Conservation (phyloP, 1,140 invertebrate genomes). For the Marisa cornuarietis region DNA sequence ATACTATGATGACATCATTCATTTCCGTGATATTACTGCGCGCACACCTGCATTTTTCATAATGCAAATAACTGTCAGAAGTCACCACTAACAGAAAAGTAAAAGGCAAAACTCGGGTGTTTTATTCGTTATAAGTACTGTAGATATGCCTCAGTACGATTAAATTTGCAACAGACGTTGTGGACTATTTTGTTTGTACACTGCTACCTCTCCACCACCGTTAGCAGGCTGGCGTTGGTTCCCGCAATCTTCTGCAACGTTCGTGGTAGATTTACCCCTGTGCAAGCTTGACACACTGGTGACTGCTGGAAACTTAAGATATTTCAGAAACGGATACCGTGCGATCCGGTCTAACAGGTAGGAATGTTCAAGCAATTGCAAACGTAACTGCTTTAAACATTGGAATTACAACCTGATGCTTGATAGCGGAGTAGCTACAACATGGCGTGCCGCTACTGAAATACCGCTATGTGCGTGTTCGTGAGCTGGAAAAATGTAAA, state of each 20-base stretch:
- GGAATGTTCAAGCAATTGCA: constrained; percentile 12
- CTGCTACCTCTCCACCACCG: constrained; percentile 23
- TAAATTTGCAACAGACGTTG: constrained; percentile 15
- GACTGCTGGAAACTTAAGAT: constrained; percentile 19
- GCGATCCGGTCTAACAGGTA: constrained; percentile 31
- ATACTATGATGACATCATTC: constrained; percentile 29
- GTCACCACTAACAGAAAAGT: no score
- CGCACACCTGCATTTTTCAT: constrained; percentile 17
- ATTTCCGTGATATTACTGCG: constrained; percentile 23
- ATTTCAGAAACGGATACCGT: constrained; percentile 15
- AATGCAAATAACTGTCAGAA: no score
- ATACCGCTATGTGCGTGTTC: constrained; percentile 5
- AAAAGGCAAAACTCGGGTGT: no score
- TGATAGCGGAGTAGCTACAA: constrained; percentile 31
- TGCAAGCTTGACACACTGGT: constrained; percentile 20
- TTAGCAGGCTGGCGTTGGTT: constrained; percentile 46
- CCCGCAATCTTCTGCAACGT: constrained; percentile 52
- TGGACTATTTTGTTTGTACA: constrained; percentile 21
- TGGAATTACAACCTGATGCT: constrained; percentile 32
- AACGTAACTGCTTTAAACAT: constrained; percentile 11
- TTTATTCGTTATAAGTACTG: no score
- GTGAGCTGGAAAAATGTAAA: no score
- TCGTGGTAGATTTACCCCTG: constrained; percentile 23
- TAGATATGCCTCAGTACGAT: no score
- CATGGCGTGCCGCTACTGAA: constrained; percentile 31